Evolutionary conservation across 2,113 vertebrate species (phyloP).

Genomic region (Eubucco bourcierii): DNA sequence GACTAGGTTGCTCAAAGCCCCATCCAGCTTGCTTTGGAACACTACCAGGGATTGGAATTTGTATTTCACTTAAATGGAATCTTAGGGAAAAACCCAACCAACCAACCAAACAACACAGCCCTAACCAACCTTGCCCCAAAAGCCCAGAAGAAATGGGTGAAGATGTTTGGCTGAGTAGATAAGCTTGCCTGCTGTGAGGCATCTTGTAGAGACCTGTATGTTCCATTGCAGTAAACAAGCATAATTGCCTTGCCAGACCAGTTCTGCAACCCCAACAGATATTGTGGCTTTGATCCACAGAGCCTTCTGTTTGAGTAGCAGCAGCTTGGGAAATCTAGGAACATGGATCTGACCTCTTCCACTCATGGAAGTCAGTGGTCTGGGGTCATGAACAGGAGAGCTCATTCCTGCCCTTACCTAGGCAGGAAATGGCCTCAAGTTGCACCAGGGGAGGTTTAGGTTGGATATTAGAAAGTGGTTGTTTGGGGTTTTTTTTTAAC

Average conservation of each 20-base stretch:
- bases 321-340: background rate
- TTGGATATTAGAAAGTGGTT: too few relatives aligned
- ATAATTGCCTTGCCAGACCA: slow-evolving; percentile 58
- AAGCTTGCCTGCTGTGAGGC: background rate
- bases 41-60: too few relatives aligned
- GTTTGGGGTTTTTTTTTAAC: too few relatives aligned
- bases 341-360: background rate
- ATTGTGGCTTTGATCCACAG: background rate
- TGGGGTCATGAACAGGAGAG: background rate
- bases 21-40: too few relatives aligned
- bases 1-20: too few relatives aligned
- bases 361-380: background rate
- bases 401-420: background rate
- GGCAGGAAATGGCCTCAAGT: background rate
- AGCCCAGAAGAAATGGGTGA: too few relatives aligned
- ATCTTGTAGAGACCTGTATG: slow-evolving; percentile 21
- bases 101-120: too few relatives aligned
- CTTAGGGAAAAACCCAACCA: too few relatives aligned
- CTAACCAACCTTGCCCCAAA: too few relatives aligned
- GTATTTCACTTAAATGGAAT: too few relatives aligned
- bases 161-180: background rate
- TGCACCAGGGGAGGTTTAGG: too few relatives aligned
- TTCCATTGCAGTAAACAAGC: background rate
- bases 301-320: background rate
- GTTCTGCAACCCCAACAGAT: background rate